Conservation (phyloP, 2,888 invertebrate species). For the Margaritifera margaritifera region DNA sequence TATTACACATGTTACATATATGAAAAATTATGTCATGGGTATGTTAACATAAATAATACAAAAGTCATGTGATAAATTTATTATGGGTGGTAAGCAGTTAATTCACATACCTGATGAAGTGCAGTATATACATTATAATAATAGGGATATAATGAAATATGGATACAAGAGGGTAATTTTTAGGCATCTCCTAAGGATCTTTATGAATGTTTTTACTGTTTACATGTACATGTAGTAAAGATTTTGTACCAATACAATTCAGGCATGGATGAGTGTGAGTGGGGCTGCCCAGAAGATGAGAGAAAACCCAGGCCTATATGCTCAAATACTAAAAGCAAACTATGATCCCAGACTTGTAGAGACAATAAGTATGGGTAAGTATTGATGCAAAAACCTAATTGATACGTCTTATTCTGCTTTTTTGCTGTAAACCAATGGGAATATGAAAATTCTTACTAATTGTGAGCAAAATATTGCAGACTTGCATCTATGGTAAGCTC, state of each 20-base stretch:
- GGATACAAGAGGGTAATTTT: background rate
- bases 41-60: no score
- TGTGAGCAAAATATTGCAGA: no score
- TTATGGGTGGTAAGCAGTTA: no score
- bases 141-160: background rate
- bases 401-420: background rate
- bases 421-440: background rate
- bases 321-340: conserved; percentile 79
- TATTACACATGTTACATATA: no score
- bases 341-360: conserved; percentile 84
- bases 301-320: conserved; percentile 73
- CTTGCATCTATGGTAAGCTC: no score
- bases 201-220: background rate
- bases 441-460: no score
- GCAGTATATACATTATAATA: no score
- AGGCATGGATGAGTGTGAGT: conserved; percentile 87
- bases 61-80: no score
- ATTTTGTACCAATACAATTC: background rate
- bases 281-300: conserved; percentile 83
- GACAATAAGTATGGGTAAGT: conserved; percentile 81
- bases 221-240: no score
- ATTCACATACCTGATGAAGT: no score
- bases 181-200: background rate
- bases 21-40: no score
- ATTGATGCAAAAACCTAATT: background rate